These are phyloP conservation scores for Montifringilla adamsi DNA, from an alignment of 2,113 vertebrate genomes.

Conservation along the genomic window DNA sequence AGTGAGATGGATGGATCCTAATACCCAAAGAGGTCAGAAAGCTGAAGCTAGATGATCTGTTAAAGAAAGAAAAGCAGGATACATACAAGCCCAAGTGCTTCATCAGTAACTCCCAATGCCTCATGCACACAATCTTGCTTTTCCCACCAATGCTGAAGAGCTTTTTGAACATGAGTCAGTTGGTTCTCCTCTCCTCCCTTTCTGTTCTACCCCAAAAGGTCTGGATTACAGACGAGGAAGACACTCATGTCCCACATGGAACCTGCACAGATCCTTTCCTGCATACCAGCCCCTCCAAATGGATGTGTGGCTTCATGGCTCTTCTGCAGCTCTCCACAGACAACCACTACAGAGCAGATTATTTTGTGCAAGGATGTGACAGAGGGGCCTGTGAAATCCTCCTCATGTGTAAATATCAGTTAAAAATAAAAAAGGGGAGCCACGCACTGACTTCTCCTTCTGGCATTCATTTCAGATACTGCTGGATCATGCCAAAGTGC, in stretches of 20 bases:
- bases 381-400: neutral
- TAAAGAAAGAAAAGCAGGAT: neutral
- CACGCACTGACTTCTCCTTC: neutral
- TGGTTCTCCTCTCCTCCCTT: neutral
- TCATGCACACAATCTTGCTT: neutral
- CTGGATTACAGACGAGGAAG: neutral
- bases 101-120: neutral
- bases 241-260: neutral
- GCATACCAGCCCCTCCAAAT: neutral
- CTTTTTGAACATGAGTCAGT: neutral
- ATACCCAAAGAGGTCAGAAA: neutral
- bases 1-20: neutral
- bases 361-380: neutral
- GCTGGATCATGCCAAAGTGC: conserved; percentile 5
- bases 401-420: neutral
- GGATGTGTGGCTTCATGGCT: neutral
- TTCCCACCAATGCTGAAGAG: neutral
- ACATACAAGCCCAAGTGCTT: neutral
- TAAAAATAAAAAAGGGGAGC: neutral
- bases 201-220: neutral
- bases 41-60: neutral
- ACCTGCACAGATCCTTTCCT: neutral
- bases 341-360: neutral
- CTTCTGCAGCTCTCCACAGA: neutral
- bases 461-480: neutral